Conservation (phyloP, 1,140 invertebrate species). For the Galleria mellonella region DNA sequence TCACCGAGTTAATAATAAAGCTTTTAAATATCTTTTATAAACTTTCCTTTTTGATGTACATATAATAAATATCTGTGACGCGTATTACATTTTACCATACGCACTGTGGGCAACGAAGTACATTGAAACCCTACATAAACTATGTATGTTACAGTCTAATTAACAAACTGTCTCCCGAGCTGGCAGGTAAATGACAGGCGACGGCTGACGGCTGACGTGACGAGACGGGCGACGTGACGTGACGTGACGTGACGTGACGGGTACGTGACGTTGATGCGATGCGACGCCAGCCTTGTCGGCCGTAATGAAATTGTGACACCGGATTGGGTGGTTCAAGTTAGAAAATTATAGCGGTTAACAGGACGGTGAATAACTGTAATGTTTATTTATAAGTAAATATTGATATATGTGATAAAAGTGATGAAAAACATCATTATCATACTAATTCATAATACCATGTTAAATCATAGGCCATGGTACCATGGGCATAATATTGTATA, state of each 20-base stretch:
- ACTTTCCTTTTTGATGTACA: too few species aligned
- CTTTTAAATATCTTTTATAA: too few species aligned
- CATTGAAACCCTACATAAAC: not conserved
- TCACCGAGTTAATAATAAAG: too few species aligned
- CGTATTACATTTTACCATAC: too few species aligned
- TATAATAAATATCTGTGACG: too few species aligned
- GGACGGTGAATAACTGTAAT: too few species aligned
- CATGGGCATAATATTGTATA: too few species aligned
- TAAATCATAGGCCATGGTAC: too few species aligned
- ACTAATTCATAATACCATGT: not conserved
- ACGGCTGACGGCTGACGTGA: not conserved
- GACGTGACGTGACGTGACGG: conserved; percentile 3
- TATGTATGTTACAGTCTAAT: conserved; percentile 3
- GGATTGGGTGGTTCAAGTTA: not conserved
- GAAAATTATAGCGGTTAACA: not conserved
- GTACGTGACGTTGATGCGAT: not conserved
- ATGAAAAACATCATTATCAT: not conserved
- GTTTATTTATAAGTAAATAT: too few species aligned
- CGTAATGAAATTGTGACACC: conserved; percentile 3
- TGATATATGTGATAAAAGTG: not conserved
- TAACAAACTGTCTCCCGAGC: not conserved
- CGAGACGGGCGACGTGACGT: not conserved
- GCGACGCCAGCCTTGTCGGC: not conserved
- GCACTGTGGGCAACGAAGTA: too few species aligned
- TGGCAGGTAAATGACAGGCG: conserved; percentile 2